Evolutionary conservation across 2,797 vertebrate genomes (phyloP).

Genomic region (Bovichtus diacanthus): DNA sequence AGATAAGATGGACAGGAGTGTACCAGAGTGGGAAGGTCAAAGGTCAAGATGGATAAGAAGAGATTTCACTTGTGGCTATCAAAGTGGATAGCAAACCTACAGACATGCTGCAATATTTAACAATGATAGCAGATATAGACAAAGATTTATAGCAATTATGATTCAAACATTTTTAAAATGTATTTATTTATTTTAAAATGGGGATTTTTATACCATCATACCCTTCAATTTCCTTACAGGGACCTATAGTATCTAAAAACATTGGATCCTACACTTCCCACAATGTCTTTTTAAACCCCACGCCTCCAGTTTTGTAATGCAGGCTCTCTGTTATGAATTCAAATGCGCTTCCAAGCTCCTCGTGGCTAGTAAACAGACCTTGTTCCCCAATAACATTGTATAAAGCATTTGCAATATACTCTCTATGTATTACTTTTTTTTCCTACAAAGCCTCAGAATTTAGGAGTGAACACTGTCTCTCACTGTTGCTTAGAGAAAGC

Average conservation of each 20-base stretch:
- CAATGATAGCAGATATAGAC: background rate
- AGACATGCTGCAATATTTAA: too few species aligned
- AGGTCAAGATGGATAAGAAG: too few species aligned
- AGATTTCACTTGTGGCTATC: too few species aligned
- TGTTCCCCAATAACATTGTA: background rate
- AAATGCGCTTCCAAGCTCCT: too few species aligned
- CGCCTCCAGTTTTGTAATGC: too few species aligned
- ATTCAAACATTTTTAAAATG: too few species aligned
- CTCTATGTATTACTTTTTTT: background rate
- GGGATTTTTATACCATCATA: too few species aligned
- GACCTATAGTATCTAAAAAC: background rate
- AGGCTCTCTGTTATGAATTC: too few species aligned
- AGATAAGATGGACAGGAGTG: background rate
- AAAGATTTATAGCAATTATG: background rate
- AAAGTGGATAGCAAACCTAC: background rate
- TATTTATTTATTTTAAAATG: background rate
- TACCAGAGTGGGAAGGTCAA: background rate
- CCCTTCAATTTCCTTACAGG: background rate
- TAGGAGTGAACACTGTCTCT: background rate
- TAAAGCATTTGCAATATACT: background rate
- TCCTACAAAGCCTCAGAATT: background rate
- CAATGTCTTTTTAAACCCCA: background rate
- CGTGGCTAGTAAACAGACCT: too few species aligned
- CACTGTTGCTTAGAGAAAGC: conserved; percentile 22
- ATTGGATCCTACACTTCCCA: background rate